Evolutionary conservation across 2,888 invertebrate species (phyloP).

Genomic region (Drosophila antonietae): DNA sequence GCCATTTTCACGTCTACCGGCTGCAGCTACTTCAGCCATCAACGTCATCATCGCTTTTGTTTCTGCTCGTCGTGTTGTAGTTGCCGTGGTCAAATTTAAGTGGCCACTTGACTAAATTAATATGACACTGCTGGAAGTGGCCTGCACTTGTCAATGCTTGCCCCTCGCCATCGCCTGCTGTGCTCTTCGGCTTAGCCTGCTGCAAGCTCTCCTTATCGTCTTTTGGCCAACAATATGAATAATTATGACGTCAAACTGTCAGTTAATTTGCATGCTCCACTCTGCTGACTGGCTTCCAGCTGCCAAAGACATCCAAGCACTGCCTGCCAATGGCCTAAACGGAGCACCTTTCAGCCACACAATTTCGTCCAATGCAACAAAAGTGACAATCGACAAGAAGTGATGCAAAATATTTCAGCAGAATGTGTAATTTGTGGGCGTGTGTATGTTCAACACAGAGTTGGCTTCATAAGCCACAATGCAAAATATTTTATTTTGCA

Average conservation of each 20-base stretch:
- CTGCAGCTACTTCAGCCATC: constrained; percentile 21
- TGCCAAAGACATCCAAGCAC: constrained; percentile 39
- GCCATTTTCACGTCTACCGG: constrained; percentile 66
- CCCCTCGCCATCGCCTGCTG: not conserved
- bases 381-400: constrained; percentile 34
- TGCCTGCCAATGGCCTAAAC: constrained; percentile 38
- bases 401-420: not conserved
- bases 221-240: constrained; percentile 71
- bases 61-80: constrained; percentile 27
- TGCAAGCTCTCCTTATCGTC: constrained; percentile 32
- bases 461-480: constrained; percentile 16
- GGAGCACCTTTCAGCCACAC: constrained; percentile 35
- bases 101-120: constrained; percentile 80
- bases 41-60: constrained; percentile 30
- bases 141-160: constrained; percentile 57
- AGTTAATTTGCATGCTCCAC: constrained; percentile 68
- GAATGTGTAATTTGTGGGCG: constrained; percentile 14
- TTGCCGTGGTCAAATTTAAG: constrained; percentile 72
- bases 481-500: constrained; percentile 8
- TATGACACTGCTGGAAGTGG: constrained; percentile 75
- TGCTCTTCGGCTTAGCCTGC: not conserved
- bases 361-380: constrained; percentile 33
- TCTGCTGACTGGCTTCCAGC: constrained; percentile 24
- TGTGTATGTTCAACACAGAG: not conserved
- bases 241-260: constrained; percentile 69